These are phyloP conservation scores for Lerista edwardsae DNA, from an alignment of 2,797 vertebrate species.

Conservation along the genomic window DNA sequence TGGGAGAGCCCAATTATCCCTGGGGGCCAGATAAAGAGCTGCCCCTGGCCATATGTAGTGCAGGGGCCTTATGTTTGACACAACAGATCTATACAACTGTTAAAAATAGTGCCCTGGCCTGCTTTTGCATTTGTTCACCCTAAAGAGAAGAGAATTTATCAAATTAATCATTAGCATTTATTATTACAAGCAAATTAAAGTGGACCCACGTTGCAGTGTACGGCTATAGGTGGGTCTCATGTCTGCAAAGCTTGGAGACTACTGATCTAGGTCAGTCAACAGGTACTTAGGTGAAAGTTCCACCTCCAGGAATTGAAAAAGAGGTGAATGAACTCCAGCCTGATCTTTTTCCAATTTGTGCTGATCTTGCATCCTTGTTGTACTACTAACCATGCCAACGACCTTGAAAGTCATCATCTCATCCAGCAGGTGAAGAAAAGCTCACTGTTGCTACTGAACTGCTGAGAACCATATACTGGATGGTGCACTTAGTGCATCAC, in stretches of 20 bases:
- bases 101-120: no score
- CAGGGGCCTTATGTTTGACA: no score
- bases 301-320: background rate
- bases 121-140: no score
- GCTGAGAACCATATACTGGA: conserved; percentile 40
- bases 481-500: conserved; percentile 15
- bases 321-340: conserved; percentile 53
- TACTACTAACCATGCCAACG: background rate
- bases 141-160: no score
- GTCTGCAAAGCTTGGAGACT: background rate
- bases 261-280: background rate
- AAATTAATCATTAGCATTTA: no score
- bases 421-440: conserved; percentile 44
- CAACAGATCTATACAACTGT: no score
- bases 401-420: conserved; percentile 60
- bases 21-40: no score
- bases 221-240: no score
- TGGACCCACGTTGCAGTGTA: no score
- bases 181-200: no score
- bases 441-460: background rate
- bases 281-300: background rate
- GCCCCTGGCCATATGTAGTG: no score
- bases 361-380: conserved; percentile 28
- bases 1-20: no score
- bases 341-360: conserved; percentile 35